Evolutionary conservation across 2,797 vertebrate species (phyloP), one percentile per base, ranked within the genome.

Genomic region (Limnodromus scolopaceus): DNA sequence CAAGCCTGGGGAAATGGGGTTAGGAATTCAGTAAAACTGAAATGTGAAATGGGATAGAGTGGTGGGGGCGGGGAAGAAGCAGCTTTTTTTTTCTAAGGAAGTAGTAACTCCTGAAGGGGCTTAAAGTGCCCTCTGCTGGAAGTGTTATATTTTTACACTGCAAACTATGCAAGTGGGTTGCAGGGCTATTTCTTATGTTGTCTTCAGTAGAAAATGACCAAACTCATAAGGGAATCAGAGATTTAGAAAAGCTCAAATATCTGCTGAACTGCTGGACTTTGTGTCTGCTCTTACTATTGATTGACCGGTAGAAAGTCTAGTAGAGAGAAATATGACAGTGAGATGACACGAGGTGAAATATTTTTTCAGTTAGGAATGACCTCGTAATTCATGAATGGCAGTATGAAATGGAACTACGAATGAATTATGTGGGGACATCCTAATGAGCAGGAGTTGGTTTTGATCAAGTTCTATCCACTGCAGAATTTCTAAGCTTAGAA

Each of bases 271-370:
- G n/a, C 46, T 75, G 76, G 39, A 30, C 63, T 79, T 74, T 15
- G 13, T 39, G 57, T 80, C 79, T 94, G 48, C 53, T 84, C 72
- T 84, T 68, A 16, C 76, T 92, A 77, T 93, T 89, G 87, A 95
- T 70, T 92, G 80, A 69, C 48, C 18, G 13, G 45, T 36, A 38
- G 34, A 88, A 84, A 93, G 74, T 66, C 70, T 74, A 49, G 41
- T 24, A 27, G 23, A 84, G 43, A 94, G 83, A 94, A 95, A 92
- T 92, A 89, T 46, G 74, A 87, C 76, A 71, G 51, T 41, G 77
- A 76, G 11, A 70, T 74, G 86, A 55, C 83, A 88, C 45, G 60
- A 83, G 49, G 39, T 85, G 68, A 88, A 93, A 38, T 86, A 77
- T 66, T 76, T 88, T 89, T 91, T 84, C 72, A 19, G 49, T 90